A percentile compares a stretch with the other conserved stretches of the same genome.
Evolutionary conservation across 2,888 invertebrate species (phyloP).

Genomic region (Zhengitettix transpicula): DNA sequence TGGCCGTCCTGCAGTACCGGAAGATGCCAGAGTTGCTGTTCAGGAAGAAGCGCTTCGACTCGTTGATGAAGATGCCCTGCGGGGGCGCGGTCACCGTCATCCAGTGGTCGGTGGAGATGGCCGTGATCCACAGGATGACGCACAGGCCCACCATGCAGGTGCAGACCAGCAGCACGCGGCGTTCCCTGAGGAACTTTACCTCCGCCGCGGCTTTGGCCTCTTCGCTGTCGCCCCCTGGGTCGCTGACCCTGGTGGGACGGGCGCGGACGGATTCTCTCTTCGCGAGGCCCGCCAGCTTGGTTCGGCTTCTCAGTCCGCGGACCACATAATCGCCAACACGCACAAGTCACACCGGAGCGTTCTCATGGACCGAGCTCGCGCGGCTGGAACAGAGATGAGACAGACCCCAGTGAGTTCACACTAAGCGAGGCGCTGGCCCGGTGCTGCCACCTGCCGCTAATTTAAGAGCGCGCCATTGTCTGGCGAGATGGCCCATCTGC

Average conservation of each 20-base stretch:
- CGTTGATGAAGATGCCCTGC: conserved; percentile 32
- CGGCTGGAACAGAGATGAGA: no score
- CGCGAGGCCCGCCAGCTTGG: no score
- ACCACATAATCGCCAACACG: no score
- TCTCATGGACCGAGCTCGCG: no score
- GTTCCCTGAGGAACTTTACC: conserved; percentile 27
- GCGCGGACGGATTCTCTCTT: no score
- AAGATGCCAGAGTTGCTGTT: conserved; percentile 55
- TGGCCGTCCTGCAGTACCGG: conserved; percentile 35
- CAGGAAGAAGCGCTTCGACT: conserved; percentile 37
- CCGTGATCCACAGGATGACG: conserved; percentile 51
- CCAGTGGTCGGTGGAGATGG: conserved; percentile 61
- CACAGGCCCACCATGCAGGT: conserved; percentile 48
- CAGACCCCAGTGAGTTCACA: no score
- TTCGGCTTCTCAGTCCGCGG: no score
- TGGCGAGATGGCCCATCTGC: no score
- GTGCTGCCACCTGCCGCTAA: no score
- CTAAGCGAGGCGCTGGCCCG: no score
- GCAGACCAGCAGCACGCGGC: conserved; percentile 52
- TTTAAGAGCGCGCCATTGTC: no score
- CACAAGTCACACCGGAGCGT: no score
- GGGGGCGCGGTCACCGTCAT: conserved; percentile 30
- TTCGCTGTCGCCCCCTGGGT: not conserved
- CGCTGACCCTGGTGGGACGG: not conserved
- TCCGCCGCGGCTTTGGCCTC: not conserved